These are phyloP conservation scores for Zosterops hypoxanthus DNA, from an alignment of 2,113 vertebrate species.

Conservation along the genomic window DNA sequence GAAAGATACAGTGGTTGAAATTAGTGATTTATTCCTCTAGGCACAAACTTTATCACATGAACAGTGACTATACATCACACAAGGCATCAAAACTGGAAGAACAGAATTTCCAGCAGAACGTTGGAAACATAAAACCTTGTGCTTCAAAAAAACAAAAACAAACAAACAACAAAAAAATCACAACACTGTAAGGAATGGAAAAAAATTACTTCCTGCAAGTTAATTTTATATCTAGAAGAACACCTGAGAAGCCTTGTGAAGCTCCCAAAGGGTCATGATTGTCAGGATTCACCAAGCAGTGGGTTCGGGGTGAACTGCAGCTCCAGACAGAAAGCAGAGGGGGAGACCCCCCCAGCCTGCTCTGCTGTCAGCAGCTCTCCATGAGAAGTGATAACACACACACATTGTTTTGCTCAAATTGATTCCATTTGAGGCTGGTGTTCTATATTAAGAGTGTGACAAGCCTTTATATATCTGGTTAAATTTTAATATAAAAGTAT, in stretches of 20 bases:
- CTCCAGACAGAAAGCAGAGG: neutral
- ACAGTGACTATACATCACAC: neutral
- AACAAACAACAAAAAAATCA: neutral
- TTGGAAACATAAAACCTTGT: neutral
- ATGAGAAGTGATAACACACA: neutral
- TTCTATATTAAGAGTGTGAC: neutral
- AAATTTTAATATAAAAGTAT: neutral
- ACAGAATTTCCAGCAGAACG: neutral
- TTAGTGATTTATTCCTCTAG: neutral
- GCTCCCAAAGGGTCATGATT: neutral
- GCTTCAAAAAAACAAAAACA: neutral
- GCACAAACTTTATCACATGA: neutral
- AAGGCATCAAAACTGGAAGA: neutral
- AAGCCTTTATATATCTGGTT: neutral
- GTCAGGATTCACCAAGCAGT: neutral
- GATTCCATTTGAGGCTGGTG: neutral
- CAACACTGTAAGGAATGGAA: neutral
- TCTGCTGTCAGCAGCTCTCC: neutral
- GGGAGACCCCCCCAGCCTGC: neutral
- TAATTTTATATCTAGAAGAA: neutral
- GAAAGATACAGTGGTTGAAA: neutral
- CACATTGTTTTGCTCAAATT: neutral
- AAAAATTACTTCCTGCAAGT: neutral
- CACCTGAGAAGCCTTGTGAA: neutral
- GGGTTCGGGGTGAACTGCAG: neutral